Base-by-base conservation (phyloP, 2,888 invertebrate genomes). In the Xestia ashworthii region DNA sequence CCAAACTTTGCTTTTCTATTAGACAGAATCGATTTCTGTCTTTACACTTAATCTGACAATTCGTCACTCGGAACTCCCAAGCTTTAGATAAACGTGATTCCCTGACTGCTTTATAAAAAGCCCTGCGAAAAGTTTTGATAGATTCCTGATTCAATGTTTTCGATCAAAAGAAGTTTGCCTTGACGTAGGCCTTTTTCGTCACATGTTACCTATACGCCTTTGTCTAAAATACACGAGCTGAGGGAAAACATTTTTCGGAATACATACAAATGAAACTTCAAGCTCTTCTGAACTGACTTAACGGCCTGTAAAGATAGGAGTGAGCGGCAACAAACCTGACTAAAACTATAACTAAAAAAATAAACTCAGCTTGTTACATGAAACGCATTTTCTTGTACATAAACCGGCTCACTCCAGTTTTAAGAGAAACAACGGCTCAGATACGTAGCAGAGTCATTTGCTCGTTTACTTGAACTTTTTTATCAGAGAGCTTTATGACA, bases 1-100 rank as follows among this genome's bases (percentile, higher is more conserved):
- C 77, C 83, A 86, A 91, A 92, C 90, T 92, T 91, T 86, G 85
- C 82, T 88, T 90, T 89, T 90, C 89, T 90, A 89, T 91, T 91
- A 90, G 85, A 86, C 77, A 74, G 82, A 89, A 87, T 87, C 87
- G 85, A 89, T 90, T 88, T 76, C 83, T 76, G 82, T 82, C 76
- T 80, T 83, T 78, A 71, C 74, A 75, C 87, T 83, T 83, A 82
- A 84, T 81, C 82, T 84, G 74, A 83, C 80, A 75, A 86, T 89
- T 82, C 77, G 74, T 89, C 82, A 85, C 80, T 50, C 38, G 66
- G 55, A 77, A 74, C 69, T 72, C 53, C 44, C 46, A 38, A 70
- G 71, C 62, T 75, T 81, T 66, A 74, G 75, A 75, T 82, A 74
- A 79, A 81, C 41, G 74, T 68, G 74, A 72, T 77, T 78, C 69